Evolutionary conservation across 2,888 invertebrate species (phyloP), one percentile per base, ranked within the genome.

Genomic region (Eupithecia abbreviata): DNA sequence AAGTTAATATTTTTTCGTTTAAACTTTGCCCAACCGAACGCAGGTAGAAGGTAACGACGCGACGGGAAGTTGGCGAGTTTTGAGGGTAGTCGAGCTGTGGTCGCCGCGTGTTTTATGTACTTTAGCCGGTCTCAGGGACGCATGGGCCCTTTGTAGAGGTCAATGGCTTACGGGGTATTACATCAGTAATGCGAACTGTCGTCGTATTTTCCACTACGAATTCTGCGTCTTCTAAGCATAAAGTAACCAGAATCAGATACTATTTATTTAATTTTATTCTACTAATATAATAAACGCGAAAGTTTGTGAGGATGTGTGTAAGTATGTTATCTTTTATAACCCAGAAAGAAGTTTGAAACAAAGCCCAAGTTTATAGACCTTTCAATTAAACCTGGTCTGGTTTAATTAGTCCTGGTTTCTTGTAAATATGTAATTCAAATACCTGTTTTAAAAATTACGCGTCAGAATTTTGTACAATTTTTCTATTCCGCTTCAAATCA

Each of bases 31-130:
- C 12, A 47, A 47, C 18, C 18, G 2, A 47, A 47, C 18, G 10
- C 68, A 69, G 68, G 68, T 73, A 67, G 67, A 62, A 10, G 72
- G 65, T 18, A 72, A 65, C 13, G 55, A 47, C 71, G 51, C 13
- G 55, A 47, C 71, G 51, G n/a, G 58, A 67, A 76, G 73, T 76
- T 76, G 51, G 71, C 5, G 45, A 71, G 58, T 51, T 51, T 66
- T 74, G 58, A 66, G 70, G 47, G 77, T 71, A 71, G 76, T 73
- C 76, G 73, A 74, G 71, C 71, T 71, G 74, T 47, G 77, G 76
- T 70, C 77, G 76, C 62, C 51, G 74, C 62, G 42, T 42, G 74
- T 75, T 66, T 55, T 55, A 43, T 43, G 71, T 65, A 62, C 49
- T 62, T 70, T 70, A 42, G 51, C 49, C n/a, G 42, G 41, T 51